Conservation (phyloP, 2,888 invertebrate genomes). For the Lacanobia wlatinum region DNA sequence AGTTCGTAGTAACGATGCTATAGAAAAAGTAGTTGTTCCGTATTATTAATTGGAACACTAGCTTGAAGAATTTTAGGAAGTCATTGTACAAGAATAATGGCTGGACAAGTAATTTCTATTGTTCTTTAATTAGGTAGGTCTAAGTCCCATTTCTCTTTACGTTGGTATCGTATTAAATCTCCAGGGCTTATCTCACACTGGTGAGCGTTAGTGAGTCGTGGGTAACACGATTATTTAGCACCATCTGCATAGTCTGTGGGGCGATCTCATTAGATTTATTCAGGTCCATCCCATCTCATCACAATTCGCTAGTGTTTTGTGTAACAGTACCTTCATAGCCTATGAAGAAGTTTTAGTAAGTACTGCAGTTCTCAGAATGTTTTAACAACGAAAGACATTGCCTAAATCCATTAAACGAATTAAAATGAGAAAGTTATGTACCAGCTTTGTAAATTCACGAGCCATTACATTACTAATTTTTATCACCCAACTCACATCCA, state of each 20-base stretch:
- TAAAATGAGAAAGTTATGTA: conserved; percentile 19
- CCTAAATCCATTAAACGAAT: conserved; percentile 6
- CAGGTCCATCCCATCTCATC: not conserved
- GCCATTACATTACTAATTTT: conserved; percentile 30
- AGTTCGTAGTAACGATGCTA: conserved; percentile 42
- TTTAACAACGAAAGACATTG: not conserved
- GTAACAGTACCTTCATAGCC: not conserved
- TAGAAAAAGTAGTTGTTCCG: conserved; percentile 46
- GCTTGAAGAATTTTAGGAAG: conserved; percentile 28
- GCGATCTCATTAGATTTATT: conserved; percentile 16
- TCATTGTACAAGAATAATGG: conserved; percentile 20
- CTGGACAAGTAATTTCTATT: conserved; percentile 13
- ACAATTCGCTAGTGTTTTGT: not conserved
- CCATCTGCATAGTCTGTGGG: conserved; percentile 24
- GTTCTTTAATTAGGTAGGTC: conserved; percentile 37
- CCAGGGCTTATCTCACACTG: conserved; percentile 33
- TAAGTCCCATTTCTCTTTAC: conserved; percentile 19
- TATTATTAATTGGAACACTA: conserved; percentile 39
- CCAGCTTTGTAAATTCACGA: not conserved
- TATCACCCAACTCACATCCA: conserved; percentile 30
- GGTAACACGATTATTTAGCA: conserved; percentile 44
- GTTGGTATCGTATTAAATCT: conserved; percentile 39
- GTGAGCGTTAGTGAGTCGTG: conserved; percentile 7
- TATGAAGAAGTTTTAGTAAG: not conserved
- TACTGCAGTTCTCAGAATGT: not conserved